Percentiles rank a stretch among this genome's conserved stretches.
Conservation (phyloP, 2,797 vertebrate genomes). For the Rhinichthys osculus region DNA sequence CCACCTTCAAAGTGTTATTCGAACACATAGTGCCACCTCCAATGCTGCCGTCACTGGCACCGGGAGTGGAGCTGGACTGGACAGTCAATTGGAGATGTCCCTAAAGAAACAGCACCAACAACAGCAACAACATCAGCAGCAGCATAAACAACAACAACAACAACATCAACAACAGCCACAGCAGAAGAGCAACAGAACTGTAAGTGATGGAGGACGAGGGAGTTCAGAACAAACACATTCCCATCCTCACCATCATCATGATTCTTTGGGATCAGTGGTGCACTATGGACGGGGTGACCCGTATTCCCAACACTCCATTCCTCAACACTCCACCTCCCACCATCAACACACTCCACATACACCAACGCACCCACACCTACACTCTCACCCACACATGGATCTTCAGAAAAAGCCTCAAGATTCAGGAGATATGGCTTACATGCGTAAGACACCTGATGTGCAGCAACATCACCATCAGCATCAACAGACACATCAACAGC, state of each 20-base stretch:
- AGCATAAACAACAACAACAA: slow-evolving; percentile 62
- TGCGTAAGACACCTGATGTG: slow-evolving; percentile 80
- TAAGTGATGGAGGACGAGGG: slow-evolving; percentile 64
- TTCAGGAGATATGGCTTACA: slow-evolving; percentile 80
- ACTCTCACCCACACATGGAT: slow-evolving; percentile 83
- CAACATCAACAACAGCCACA: slow-evolving; percentile 70
- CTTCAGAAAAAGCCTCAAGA: slow-evolving; percentile 88
- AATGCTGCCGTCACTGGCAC: slow-evolving; percentile 73
- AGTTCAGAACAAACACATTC: slow-evolving; percentile 79
- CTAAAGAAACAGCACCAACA: slow-evolving; percentile 81
- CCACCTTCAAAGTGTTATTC: slow-evolving; percentile 94
- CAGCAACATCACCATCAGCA: slow-evolving; percentile 76
- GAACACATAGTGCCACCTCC: slow-evolving; percentile 86
- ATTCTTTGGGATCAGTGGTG: slow-evolving; percentile 88
- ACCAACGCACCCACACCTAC: slow-evolving; percentile 76
- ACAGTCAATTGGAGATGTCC: slow-evolving; percentile 89
- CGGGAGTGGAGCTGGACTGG: slow-evolving; percentile 82
- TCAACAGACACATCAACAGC: slow-evolving; percentile 78
- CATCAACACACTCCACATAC: slow-evolving; percentile 74
- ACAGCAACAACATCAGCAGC: slow-evolving; percentile 66
- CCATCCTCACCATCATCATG: slow-evolving; percentile 85
- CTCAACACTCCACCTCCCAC: slow-evolving; percentile 82
- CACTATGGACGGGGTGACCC: slow-evolving; percentile 83
- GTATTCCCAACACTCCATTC: slow-evolving; percentile 78
- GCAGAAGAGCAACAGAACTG: slow-evolving; percentile 84